phyloP scores from a whole-genome alignment of 2,888 invertebrate species.

The Dyspetes luteomarginatus region DNA sequence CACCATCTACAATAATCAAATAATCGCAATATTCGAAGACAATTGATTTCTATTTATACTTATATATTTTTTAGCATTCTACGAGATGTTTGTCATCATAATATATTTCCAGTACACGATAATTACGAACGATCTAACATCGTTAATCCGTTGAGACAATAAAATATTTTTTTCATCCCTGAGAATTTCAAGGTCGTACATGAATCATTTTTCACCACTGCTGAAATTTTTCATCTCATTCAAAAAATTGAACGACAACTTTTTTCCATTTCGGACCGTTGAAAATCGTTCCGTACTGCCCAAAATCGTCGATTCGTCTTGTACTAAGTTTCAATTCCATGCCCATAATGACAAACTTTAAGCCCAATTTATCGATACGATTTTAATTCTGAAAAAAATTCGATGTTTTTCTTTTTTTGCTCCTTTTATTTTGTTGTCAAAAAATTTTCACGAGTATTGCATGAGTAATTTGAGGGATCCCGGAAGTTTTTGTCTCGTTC shows the following conservation, averaged over 20 bases:
- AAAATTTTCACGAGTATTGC: constrained; percentile 47
- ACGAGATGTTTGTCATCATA: not conserved
- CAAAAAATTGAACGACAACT: too few species aligned
- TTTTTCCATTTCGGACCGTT: too few species aligned
- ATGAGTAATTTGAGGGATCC: constrained; percentile 63
- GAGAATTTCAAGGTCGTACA: not conserved
- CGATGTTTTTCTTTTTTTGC: not conserved
- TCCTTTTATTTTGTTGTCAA: too few species aligned
- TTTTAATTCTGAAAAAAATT: too few species aligned
- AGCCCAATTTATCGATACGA: too few species aligned
- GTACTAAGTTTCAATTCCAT: too few species aligned
- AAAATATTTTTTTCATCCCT: not conserved
- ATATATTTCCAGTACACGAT: not conserved
- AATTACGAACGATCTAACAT: not conserved
- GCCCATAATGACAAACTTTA: too few species aligned
- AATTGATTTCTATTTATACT: not conserved
- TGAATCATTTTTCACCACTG: not conserved
- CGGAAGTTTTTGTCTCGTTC: constrained; percentile 61
- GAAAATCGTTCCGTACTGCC: too few species aligned
- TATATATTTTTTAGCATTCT: not conserved
- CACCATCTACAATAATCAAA: constrained; percentile 15
- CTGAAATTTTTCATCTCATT: not conserved
- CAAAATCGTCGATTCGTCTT: too few species aligned
- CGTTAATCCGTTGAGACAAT: not conserved
- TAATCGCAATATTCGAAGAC: not conserved